Conservation (phyloP, 2,797 vertebrate species). For the Coracias cyanogaster region DNA sequence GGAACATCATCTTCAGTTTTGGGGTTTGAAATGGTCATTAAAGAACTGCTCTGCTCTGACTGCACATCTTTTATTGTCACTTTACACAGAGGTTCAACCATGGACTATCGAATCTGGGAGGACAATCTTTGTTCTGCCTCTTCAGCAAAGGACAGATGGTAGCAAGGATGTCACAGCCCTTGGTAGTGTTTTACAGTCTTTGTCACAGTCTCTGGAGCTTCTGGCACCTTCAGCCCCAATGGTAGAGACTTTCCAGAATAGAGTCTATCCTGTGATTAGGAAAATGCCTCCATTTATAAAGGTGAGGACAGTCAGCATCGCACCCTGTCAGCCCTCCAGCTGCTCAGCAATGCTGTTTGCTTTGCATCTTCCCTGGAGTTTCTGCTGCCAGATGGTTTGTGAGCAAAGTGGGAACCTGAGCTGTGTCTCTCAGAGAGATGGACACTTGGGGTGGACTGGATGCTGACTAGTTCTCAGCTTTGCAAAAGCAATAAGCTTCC, state of each 20-base stretch:
- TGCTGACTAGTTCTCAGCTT: background rate
- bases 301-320: background rate
- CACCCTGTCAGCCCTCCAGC: background rate
- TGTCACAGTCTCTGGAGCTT: background rate
- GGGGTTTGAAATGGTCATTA: background rate
- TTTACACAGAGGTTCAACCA: accelerated
- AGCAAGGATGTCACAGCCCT: background rate
- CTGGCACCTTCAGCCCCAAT: background rate
- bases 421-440: background rate
- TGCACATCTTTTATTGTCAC: background rate
- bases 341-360: background rate
- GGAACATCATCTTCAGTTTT: background rate
- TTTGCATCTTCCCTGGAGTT: background rate
- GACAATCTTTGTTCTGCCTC: background rate
- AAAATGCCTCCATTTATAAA: background rate
- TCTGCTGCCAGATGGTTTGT: background rate
- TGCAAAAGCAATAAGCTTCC: background rate
- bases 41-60: background rate
- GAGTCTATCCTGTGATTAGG: background rate
- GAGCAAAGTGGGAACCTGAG: background rate
- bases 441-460: background rate
- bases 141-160: background rate
- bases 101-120: background rate
- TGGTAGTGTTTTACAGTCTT: background rate
- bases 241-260: background rate